Evolutionary conservation across 2,797 vertebrate species (phyloP), one percentile per base, ranked within the genome.

Genomic region (Salmo trutta): DNA sequence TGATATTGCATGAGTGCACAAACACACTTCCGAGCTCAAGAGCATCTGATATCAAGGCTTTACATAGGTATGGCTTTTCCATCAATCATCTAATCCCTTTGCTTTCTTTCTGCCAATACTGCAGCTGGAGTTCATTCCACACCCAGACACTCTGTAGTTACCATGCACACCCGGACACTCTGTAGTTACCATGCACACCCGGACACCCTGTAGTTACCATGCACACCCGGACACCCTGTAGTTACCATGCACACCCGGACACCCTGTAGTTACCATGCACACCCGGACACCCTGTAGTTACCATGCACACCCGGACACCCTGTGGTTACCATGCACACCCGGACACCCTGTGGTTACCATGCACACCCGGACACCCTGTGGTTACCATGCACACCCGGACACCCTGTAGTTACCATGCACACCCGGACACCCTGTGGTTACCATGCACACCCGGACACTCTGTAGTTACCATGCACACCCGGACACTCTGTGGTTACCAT

Each of bases 31-130:
- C 3, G 8, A 70, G 53, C 36, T 19, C 53, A 31, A 47, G 19
- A 72, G 31, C 77, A 76, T 84, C 82, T 83, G 69, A 68, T 74
- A 80, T 77, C 59, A 31, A 77, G 75, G 64, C 65, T 83, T 80
- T 84, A 71, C 62, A 71, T 71, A 82, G 78, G 78, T 79, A 78
- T 83, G 76, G 21, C 54, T 85, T 88, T 83, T 78, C 82, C 81
- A 82, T 85, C 77, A 75, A 75, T 84, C 79, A 56, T 53, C 75
- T 27, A 52, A 31, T 83, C 70, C 1, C 21, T 73, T 47, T 76
- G 74, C 72, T 78, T 47, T 79, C 67, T 79, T 19, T 3, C 70
- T 71, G 65, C 29, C 74, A 24, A 36, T 17, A 33, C 10, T 33
- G 64, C 62, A 21, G 68, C 33, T 51, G 74, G 68, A 47, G 41